Evolutionary conservation across 2,797 vertebrate genomes (phyloP).

Genomic region (Harpagifer antarcticus): DNA sequence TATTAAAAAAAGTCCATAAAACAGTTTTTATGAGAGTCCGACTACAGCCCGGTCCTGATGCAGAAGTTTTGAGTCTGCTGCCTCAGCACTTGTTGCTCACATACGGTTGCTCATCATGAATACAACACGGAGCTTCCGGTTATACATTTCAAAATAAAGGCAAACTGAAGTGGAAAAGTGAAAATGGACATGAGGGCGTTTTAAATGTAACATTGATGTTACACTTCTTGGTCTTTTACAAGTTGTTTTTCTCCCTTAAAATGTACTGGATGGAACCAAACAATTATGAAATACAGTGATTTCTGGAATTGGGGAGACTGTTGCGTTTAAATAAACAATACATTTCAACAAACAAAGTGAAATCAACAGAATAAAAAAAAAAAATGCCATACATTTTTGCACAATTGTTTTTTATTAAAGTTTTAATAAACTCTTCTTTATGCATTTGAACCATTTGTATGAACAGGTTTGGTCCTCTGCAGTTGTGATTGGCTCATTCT

Average conservation of each 20-base stretch:
- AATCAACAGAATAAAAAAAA: background rate
- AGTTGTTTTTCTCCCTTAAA: background rate
- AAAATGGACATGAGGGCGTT: background rate
- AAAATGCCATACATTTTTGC: background rate
- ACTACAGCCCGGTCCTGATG: constrained; percentile 47
- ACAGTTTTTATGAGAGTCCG: background rate
- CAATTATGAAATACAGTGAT: background rate
- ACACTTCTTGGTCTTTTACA: background rate
- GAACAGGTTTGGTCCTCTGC: constrained; percentile 9
- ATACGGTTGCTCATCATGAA: background rate
- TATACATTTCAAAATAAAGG: constrained; percentile 45
- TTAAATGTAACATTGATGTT: background rate
- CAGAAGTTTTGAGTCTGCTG: constrained; percentile 12
- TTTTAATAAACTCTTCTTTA: background rate
- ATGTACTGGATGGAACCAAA: background rate
- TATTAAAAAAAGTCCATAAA: background rate
- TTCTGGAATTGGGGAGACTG: background rate
- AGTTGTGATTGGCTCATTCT: constrained; percentile 11
- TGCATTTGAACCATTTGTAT: background rate
- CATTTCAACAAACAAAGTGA: background rate
- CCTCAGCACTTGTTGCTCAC: constrained; percentile 3
- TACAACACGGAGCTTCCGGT: constrained; percentile 32
- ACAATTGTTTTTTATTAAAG: background rate
- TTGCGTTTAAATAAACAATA: constrained; percentile 1
- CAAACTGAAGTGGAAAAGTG: background rate